Conservation (phyloP, 2,888 invertebrate species). For the Drosophila nigricruria region DNA sequence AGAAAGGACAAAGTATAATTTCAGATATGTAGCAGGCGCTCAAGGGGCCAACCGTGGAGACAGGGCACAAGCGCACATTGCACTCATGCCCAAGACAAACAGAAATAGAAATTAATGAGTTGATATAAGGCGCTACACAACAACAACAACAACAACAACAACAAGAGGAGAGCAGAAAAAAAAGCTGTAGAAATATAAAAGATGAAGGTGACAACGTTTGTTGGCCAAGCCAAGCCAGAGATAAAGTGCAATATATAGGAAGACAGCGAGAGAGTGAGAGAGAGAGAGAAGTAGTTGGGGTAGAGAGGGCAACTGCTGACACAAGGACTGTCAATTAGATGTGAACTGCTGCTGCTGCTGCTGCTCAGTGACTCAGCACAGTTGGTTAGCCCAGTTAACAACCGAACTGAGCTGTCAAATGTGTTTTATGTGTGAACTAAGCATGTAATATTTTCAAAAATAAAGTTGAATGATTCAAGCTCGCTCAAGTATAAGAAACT, state of each 20-base stretch:
- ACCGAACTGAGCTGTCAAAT: conserved; percentile 14
- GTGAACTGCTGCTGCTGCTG: conserved; percentile 15
- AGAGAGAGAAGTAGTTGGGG: background rate
- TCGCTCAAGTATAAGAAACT: background rate
- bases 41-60: conserved; percentile 35
- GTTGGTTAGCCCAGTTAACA: conserved; percentile 36
- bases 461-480: too few relatives aligned
- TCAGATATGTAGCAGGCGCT: conserved; percentile 70
- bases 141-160: conserved; percentile 11
- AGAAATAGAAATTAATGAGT: conserved; percentile 79
- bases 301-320: conserved; percentile 7
- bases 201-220: conserved; percentile 48
- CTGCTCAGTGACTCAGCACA: conserved; percentile 39
- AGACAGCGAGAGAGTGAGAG: background rate
- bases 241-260: conserved; percentile 4
- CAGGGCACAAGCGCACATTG: conserved; percentile 59
- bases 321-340: conserved; percentile 49
- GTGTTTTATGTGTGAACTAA: background rate
- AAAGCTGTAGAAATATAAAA: conserved; percentile 9
- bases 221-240: conserved; percentile 7
- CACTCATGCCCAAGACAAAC: conserved; percentile 70
- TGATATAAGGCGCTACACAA: conserved; percentile 63
- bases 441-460: background rate
- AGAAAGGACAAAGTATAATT: conserved; percentile 81
- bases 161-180: background rate